phyloP scores from a whole-genome alignment of 30 jellyfish, hydroid and myxozoan genomes.

The Aurelia sp. region DNA sequence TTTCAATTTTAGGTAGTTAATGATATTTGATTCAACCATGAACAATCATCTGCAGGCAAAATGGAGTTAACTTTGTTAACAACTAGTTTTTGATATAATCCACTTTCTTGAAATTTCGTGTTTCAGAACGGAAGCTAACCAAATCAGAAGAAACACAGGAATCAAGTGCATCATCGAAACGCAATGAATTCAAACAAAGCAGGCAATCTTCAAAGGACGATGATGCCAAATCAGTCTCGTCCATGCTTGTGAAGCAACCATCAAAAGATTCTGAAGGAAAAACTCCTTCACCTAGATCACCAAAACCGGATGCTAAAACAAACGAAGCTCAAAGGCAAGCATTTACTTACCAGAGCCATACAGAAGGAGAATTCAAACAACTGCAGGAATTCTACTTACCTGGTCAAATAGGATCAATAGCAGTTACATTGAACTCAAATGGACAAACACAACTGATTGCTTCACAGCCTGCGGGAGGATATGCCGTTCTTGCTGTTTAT shows the following conservation, averaged over 20 bases:
- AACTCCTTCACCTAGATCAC: slow-evolving; percentile 53
- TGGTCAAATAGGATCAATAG: slow-evolving; percentile 90
- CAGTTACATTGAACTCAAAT: slow-evolving; percentile 45
- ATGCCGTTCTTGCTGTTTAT: slow-evolving; percentile 74
- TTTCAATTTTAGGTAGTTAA: no score
- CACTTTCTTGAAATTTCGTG: no score
- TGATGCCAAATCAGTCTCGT: background rate
- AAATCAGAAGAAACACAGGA: slow-evolving; percentile 29
- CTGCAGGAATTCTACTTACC: slow-evolving; percentile 59
- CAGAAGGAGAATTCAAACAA: slow-evolving; percentile 16
- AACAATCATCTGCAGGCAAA: no score
- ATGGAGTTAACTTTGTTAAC: no score
- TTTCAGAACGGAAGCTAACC: slow-evolving; percentile 13
- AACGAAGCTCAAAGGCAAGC: slow-evolving; percentile 3
- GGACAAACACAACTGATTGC: slow-evolving; percentile 75
- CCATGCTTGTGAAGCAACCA: slow-evolving; percentile 54
- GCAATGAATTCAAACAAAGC: background rate
- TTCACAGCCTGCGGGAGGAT: slow-evolving; percentile 97
- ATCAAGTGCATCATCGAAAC: background rate
- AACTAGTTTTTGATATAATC: no score
- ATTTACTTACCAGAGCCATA: background rate
- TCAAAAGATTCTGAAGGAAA: slow-evolving; percentile 66
- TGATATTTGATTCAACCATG: no score
- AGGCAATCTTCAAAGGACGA: slow-evolving; percentile 43
- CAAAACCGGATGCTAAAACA: slow-evolving; percentile 2